These are phyloP conservation scores for Acrocyrtus sp. DNA, from an alignment of 2,888 invertebrate species.

Conservation along the genomic window DNA sequence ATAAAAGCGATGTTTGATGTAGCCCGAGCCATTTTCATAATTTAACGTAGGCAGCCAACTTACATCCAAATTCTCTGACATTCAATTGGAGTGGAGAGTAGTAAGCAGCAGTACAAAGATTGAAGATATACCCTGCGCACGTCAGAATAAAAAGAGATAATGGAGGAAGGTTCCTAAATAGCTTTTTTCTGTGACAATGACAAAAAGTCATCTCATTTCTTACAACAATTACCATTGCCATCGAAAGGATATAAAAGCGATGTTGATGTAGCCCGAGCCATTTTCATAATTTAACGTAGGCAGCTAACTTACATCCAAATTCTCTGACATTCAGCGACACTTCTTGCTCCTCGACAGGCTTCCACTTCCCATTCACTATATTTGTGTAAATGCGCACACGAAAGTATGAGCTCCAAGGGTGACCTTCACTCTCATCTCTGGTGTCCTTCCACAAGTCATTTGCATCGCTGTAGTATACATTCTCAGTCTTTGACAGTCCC, in stretches of 20 bases:
- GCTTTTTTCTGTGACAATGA: neutral
- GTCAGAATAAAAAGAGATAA: too few species aligned
- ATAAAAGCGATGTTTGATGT: neutral
- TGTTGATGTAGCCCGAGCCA: neutral
- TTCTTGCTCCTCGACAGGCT: slow-evolving; percentile 62
- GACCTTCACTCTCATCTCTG: slow-evolving; percentile 41
- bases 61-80: slow-evolving; percentile 61
- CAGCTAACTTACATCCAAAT: slow-evolving; percentile 57
- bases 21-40: neutral
- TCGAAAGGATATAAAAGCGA: neutral
- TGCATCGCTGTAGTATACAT: slow-evolving; percentile 58
- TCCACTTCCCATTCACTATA: slow-evolving; percentile 55
- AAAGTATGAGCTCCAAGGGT: slow-evolving; percentile 48
- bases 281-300: neutral
- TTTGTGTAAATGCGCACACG: slow-evolving; percentile 51
- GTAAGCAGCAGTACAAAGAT: too few species aligned
- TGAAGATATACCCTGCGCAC: too few species aligned
- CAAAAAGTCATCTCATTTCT: neutral
- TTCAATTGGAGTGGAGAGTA: too few species aligned
- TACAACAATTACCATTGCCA: too few species aligned
- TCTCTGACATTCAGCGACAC: slow-evolving; percentile 59
- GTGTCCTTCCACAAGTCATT: slow-evolving; percentile 43
- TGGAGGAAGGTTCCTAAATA: too few species aligned
- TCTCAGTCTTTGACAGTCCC: slow-evolving; percentile 17
- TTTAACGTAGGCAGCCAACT: slow-evolving; percentile 30